Conservation (phyloP, 2,888 invertebrate species). For the Amaurobius ferox region DNA sequence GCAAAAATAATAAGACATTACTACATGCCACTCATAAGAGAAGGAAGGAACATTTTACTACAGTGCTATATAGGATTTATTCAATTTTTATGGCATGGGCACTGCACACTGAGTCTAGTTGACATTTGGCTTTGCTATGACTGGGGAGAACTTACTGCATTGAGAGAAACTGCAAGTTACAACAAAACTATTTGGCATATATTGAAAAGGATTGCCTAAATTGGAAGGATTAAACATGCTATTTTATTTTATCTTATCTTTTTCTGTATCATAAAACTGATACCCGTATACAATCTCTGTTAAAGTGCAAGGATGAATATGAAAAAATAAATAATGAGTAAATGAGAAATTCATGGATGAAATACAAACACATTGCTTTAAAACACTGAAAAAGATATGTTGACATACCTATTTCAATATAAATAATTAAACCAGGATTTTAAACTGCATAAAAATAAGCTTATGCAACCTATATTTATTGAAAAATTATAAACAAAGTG, state of each 20-base stretch:
- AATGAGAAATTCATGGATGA: too few relatives aligned
- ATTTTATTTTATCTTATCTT: not conserved
- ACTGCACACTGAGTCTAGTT: constrained; percentile 2
- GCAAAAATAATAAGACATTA: constrained; percentile 28
- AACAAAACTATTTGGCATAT: not conserved
- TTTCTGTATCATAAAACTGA: constrained; percentile 4
- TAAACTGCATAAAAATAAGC: too few relatives aligned
- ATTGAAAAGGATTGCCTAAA: not conserved
- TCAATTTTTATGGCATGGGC: constrained; percentile 3
- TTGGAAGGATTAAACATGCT: constrained; percentile 10
- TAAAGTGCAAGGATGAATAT: not conserved
- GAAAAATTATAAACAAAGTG: too few relatives aligned
- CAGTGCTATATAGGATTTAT: constrained; percentile 17
- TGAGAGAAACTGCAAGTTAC: not conserved
- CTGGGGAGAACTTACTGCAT: not conserved
- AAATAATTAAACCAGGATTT: too few relatives aligned
- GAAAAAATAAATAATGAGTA: not conserved
- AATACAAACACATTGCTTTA: too few relatives aligned
- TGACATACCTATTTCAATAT: too few relatives aligned
- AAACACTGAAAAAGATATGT: too few relatives aligned
- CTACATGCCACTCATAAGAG: constrained; percentile 12
- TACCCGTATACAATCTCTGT: not conserved
- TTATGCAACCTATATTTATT: too few relatives aligned
- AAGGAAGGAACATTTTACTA: constrained; percentile 16
- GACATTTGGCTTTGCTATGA: not conserved